These are phyloP conservation scores for Xestia rhomboidea DNA, from an alignment of 2,888 invertebrate genomes.

Conservation along the genomic window DNA sequence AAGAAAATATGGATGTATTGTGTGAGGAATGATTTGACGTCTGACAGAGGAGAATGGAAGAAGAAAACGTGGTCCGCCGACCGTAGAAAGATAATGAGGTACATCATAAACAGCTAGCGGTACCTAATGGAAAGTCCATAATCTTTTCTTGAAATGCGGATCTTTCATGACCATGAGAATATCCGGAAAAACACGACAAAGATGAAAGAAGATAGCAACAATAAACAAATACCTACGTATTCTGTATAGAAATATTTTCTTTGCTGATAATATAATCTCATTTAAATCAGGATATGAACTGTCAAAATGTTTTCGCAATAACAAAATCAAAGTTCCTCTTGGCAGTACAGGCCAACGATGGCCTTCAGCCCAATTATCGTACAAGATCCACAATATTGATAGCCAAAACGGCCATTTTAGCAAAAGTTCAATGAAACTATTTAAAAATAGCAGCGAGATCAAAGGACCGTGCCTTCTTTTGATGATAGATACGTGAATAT, in stretches of 20 bases:
- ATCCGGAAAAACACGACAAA: not conserved
- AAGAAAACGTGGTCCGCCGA: not conserved
- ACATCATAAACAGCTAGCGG: not conserved
- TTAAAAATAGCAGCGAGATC: conserved; percentile 59
- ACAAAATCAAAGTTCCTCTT: conserved; percentile 52
- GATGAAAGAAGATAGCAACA: not conserved
- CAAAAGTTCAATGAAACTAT: conserved; percentile 61
- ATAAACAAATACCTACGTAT: not conserved
- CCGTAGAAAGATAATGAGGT: not conserved
- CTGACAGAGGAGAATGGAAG: too few relatives aligned
- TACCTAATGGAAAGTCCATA: too few relatives aligned
- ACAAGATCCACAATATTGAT: conserved; percentile 62
- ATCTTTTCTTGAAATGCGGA: not conserved
- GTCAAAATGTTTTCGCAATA: conserved; percentile 52
- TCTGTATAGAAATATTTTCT: conserved; percentile 7
- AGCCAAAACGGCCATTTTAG: conserved; percentile 52
- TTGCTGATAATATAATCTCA: conserved; percentile 6
- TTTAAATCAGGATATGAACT: conserved; percentile 30
- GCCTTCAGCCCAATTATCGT: conserved; percentile 27
- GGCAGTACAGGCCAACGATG: conserved; percentile 43
- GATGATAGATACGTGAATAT: conserved; percentile 50
- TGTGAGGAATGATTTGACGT: too few relatives aligned
- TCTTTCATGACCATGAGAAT: not conserved
- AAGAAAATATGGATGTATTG: not conserved
- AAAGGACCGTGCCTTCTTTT: conserved; percentile 56